Evolutionary conservation across 1,140 invertebrate species (phyloP).

Genomic region (Philotrypesis tridentata): DNA sequence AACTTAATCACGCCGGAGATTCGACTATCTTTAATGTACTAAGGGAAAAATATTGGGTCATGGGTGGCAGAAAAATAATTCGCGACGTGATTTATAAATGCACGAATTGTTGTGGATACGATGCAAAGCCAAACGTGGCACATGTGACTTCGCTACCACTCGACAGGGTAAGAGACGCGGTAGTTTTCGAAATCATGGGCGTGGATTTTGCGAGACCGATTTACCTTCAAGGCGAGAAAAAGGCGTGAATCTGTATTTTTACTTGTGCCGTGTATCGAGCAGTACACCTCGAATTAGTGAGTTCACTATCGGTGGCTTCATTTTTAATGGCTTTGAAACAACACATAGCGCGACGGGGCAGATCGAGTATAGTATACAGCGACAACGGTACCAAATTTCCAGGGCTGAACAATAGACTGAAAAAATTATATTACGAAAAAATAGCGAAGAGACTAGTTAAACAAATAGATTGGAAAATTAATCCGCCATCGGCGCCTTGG

Average conservation of each 20-base stretch:
- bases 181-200: slow-evolving; percentile 48
- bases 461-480: background rate
- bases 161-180: slow-evolving; percentile 47
- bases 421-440: background rate
- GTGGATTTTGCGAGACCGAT: slow-evolving; percentile 54
- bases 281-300: slow-evolving; percentile 57
- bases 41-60: background rate
- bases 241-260: background rate
- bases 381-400: slow-evolving; percentile 68
- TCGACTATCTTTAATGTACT: background rate
- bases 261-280: slow-evolving; percentile 20
- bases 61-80: background rate
- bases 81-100: background rate
- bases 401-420: slow-evolving; percentile 48
- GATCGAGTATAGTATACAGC: slow-evolving; percentile 56
- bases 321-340: slow-evolving; percentile 51
- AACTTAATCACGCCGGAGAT: background rate
- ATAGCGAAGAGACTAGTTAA: background rate
- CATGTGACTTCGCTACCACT: slow-evolving; percentile 51
- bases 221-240: slow-evolving; percentile 10
- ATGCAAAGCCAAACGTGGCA: slow-evolving; percentile 21
- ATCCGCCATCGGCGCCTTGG: background rate
- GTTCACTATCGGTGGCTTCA: slow-evolving; percentile 49
- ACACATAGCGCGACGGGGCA: slow-evolving; percentile 55
- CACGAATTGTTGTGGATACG: background rate